Evolutionary conservation across 2,113 vertebrate genomes (phyloP).

Genomic region (Xiphias gladius): DNA sequence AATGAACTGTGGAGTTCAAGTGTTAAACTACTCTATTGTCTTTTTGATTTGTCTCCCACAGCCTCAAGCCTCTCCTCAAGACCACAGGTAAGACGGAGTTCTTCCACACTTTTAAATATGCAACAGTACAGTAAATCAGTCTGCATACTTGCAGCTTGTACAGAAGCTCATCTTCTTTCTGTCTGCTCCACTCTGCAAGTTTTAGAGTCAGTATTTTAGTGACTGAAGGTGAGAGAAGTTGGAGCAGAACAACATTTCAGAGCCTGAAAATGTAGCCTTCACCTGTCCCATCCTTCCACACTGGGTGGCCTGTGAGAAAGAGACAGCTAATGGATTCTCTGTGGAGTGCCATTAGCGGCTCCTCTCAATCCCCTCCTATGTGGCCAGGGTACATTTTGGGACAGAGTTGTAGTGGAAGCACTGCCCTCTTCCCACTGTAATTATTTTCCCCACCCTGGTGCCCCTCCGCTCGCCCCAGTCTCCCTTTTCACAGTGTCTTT

Average conservation of each 20-base stretch:
- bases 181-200: background rate
- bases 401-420: constrained; percentile 43
- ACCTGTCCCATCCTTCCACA: constrained; percentile 30
- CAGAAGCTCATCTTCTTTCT: background rate
- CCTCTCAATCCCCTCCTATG: constrained; percentile 22
- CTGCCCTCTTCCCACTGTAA: constrained; percentile 40
- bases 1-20: constrained; percentile 47
- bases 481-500: background rate
- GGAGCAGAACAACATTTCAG: constrained; percentile 26
- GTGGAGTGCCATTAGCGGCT: constrained; percentile 47
- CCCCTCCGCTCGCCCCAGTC: background rate
- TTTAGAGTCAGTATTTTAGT: background rate
- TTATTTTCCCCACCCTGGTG: constrained; percentile 26
- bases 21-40: constrained; percentile 38
- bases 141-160: background rate
- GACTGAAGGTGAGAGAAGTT: constrained; percentile 21
- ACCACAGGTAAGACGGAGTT: constrained; percentile 81
- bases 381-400: constrained; percentile 52
- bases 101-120: background rate
- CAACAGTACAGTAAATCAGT: background rate
- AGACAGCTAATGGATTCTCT: constrained; percentile 60
- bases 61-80: constrained; percentile 82
- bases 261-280: constrained; percentile 27
- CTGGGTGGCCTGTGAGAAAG: constrained; percentile 40
- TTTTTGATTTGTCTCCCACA: constrained; percentile 68